Evolutionary conservation across 2,888 invertebrate genomes (phyloP).

Genomic region (Chloromyia formosa): DNA sequence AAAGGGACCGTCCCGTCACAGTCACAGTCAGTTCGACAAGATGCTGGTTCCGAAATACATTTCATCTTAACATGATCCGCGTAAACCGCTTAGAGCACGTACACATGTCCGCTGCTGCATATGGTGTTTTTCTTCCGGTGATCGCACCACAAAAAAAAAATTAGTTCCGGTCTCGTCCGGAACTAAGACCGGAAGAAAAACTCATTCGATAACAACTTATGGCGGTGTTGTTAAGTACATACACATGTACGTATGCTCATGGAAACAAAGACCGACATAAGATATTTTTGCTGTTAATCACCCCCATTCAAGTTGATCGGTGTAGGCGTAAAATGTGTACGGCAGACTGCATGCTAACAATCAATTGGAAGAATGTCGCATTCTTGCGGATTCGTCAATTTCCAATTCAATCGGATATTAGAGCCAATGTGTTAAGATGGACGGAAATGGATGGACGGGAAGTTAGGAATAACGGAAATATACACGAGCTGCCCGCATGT

Average conservation of each 20-base stretch:
- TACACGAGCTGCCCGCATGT: too few species aligned
- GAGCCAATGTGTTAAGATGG: too few species aligned
- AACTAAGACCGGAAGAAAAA: conserved; percentile 35
- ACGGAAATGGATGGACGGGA: too few species aligned
- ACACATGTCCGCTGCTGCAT: neutral
- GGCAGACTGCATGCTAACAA: neutral
- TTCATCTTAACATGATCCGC: neutral
- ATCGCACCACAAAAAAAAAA: conserved; percentile 12
- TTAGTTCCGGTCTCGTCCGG: conserved; percentile 30
- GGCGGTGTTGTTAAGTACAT: neutral
- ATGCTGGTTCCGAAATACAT: neutral
- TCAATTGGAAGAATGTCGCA: neutral
- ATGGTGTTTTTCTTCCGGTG: conserved; percentile 21
- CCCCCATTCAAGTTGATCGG: conserved; percentile 10
- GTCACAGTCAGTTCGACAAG: neutral
- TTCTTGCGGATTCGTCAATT: neutral
- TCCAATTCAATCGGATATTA: too few species aligned
- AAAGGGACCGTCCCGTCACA: too few species aligned
- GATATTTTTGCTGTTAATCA: conserved; percentile 17
- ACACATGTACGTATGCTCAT: neutral
- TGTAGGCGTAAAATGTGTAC: neutral
- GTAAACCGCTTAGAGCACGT: neutral
- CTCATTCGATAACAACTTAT: conserved; percentile 15
- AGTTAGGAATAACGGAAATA: too few species aligned
- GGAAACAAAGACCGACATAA: too few species aligned